Conservation (phyloP, 1,140 invertebrate species). For the Helicoverpa armigera region DNA sequence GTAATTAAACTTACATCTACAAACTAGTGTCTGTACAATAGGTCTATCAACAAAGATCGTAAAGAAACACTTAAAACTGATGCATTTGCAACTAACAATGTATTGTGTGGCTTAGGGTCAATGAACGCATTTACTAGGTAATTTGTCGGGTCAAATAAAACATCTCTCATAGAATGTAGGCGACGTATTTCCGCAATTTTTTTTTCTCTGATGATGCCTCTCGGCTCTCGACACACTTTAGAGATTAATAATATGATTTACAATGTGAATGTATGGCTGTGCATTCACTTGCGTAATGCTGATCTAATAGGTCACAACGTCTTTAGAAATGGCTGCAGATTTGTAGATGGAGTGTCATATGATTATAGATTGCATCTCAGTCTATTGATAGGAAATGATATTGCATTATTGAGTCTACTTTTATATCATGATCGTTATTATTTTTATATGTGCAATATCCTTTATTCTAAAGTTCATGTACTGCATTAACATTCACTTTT, state of each 20-base stretch:
- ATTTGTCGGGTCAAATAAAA: constrained; percentile 16
- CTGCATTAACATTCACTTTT: constrained; percentile 7
- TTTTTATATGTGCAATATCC: neutral
- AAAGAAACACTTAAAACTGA: neutral
- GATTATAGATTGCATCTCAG: constrained; percentile 15
- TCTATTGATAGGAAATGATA: neutral
- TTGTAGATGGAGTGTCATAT: constrained; percentile 6
- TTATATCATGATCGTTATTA: neutral
- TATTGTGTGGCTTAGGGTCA: neutral
- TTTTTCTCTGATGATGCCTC: constrained; percentile 10
- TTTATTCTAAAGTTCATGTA: neutral
- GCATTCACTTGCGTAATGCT: constrained; percentile 39
- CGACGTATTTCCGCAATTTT: constrained; percentile 17
- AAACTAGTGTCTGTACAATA: constrained; percentile 1
- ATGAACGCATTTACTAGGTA: neutral
- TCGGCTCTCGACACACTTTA: constrained; percentile 30
- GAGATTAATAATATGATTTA: constrained; percentile 34
- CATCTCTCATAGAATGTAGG: neutral
- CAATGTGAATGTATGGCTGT: constrained; percentile 39
- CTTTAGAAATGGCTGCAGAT: neutral
- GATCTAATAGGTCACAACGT: constrained; percentile 48
- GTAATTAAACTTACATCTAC: neutral
- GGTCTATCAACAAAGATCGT: constrained; percentile 20
- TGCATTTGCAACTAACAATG: constrained; percentile 3
- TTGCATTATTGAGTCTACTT: neutral